A percentile compares a stretch with the other conserved stretches of the same genome.
Evolutionary conservation across 2,113 vertebrate genomes (phyloP).

Genomic region (Varanus salvator): DNA sequence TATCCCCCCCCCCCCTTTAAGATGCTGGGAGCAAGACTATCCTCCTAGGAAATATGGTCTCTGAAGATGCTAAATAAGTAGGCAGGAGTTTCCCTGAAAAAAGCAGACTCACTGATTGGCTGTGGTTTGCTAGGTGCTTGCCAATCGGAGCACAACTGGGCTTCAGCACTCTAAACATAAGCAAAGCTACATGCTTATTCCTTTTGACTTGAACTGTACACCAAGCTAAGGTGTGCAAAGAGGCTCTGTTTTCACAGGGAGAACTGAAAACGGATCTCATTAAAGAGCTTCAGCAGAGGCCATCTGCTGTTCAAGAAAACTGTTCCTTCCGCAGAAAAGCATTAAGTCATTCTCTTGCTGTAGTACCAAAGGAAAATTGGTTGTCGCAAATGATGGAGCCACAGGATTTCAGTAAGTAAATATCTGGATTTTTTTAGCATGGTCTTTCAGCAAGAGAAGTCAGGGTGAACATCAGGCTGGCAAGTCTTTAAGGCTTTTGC

Average conservation of each 20-base stretch:
- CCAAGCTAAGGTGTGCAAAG: slow-evolving; percentile 72
- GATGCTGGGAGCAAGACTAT: slow-evolving; percentile 63
- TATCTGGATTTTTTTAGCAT: slow-evolving; percentile 36
- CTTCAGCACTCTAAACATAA: slow-evolving; percentile 87
- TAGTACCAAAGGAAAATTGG: slow-evolving; percentile 67
- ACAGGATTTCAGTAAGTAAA: slow-evolving; percentile 83
- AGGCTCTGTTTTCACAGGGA: slow-evolving; percentile 75
- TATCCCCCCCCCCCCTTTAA: slow-evolving; percentile 20
- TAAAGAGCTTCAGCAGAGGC: slow-evolving; percentile 57
- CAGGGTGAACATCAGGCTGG: neutral
- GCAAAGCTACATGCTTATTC: slow-evolving; percentile 80
- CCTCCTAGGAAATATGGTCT: slow-evolving; percentile 71
- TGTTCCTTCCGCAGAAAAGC: slow-evolving; percentile 57
- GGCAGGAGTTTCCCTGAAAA: slow-evolving; percentile 82
- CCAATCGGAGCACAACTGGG: slow-evolving; percentile 85
- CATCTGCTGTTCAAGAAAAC: slow-evolving; percentile 52
- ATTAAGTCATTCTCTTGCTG: slow-evolving; percentile 65
- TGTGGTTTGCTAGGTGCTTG: slow-evolving; percentile 73
- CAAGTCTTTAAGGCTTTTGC: accelerated
- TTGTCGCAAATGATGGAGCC: slow-evolving; percentile 79
- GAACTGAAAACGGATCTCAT: slow-evolving; percentile 52
- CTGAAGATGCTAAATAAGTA: slow-evolving; percentile 79
- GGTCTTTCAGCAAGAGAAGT: neutral
- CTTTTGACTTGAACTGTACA: slow-evolving; percentile 61
- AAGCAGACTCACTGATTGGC: slow-evolving; percentile 84